phyloP scores from a whole-genome alignment of 2,113 vertebrate species.

The Ranitomeya imitator region DNA sequence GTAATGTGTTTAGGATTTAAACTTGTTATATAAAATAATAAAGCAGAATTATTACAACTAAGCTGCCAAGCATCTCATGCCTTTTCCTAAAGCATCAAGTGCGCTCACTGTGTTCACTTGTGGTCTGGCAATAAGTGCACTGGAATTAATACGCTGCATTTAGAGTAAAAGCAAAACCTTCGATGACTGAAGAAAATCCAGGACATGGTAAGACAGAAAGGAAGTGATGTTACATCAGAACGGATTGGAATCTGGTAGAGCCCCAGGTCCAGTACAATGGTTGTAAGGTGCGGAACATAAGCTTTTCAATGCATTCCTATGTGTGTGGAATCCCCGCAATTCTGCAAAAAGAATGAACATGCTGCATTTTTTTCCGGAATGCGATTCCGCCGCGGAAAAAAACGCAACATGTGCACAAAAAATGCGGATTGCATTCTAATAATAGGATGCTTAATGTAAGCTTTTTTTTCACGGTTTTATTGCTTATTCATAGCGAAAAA shows the following conservation, averaged over 20 bases:
- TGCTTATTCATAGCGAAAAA: too few species aligned
- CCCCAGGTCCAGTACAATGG: background rate
- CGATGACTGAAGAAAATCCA: background rate
- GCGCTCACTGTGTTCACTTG: background rate
- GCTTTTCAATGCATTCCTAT: too few species aligned
- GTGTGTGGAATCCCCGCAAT: too few species aligned
- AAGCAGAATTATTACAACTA: conserved; percentile 3
- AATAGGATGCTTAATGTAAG: too few species aligned
- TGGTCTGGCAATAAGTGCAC: background rate
- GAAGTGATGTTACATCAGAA: background rate
- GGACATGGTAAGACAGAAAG: background rate
- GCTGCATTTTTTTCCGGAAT: too few species aligned
- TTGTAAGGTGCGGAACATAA: too few species aligned
- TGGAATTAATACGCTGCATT: background rate
- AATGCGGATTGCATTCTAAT: too few species aligned
- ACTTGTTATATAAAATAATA: conserved; percentile 31
- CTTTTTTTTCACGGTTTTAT: too few species aligned
- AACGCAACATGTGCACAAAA: too few species aligned
- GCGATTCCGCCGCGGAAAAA: too few species aligned
- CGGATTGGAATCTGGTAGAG: background rate
- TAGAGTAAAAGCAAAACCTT: background rate
- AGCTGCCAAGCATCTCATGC: conserved; percentile 20
- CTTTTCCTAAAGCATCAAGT: background rate
- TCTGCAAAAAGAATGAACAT: background rate
- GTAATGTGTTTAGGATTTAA: conserved; percentile 31